Percentiles rank a stretch among this genome's conserved stretches.
phyloP scores from a whole-genome alignment of 2,797 vertebrate genomes.

The Gymnothorax reevesii region DNA sequence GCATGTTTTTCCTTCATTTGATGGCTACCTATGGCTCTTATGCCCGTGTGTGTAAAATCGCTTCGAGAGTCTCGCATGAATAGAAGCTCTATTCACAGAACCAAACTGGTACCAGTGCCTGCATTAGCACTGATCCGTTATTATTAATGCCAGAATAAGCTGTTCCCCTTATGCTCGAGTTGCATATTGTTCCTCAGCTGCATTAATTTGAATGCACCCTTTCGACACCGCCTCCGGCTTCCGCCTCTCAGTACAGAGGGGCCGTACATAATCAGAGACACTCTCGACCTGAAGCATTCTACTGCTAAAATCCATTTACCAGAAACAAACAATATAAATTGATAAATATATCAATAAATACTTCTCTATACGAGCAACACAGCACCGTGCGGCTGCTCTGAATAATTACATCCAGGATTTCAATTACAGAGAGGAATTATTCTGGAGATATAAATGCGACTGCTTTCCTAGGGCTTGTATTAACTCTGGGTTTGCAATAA shows the following conservation, averaged over 20 bases:
- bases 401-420: slow-evolving; percentile 28
- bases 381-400: slow-evolving; percentile 13
- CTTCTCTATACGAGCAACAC: neutral
- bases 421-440: slow-evolving; percentile 24
- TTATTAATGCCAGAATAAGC: slow-evolving; percentile 39
- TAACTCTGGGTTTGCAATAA: slow-evolving; percentile 19
- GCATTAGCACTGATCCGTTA: neutral
- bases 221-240: slow-evolving; percentile 46
- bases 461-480: slow-evolving; percentile 14
- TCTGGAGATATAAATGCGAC: neutral
- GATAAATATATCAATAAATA: neutral
- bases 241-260: slow-evolving; percentile 32
- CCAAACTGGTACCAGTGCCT: neutral
- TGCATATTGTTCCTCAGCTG: slow-evolving; percentile 33
- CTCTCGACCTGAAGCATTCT: slow-evolving; percentile 10
- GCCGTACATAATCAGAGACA: slow-evolving; percentile 13
- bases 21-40: neutral
- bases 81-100: neutral
- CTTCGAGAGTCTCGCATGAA: neutral
- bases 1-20: neutral
- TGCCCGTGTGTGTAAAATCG: neutral
- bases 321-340: neutral
- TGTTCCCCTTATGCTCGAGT: slow-evolving; percentile 26
- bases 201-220: slow-evolving; percentile 40
- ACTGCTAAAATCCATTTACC: neutral